Evolutionary conservation across 1,140 invertebrate species (phyloP).

Genomic region (Chlorops oryzae): DNA sequence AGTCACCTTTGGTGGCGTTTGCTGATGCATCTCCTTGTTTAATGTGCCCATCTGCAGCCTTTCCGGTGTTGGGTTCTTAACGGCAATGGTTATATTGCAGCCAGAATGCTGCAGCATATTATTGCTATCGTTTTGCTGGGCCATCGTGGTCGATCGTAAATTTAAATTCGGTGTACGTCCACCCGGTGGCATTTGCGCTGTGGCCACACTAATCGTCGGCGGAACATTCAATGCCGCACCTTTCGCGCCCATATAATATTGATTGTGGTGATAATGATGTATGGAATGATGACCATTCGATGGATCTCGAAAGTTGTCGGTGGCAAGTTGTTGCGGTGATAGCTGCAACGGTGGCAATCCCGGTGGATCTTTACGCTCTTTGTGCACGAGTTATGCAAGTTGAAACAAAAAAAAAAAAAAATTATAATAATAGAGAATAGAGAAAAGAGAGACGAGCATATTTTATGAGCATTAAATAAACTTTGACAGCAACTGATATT

Average conservation of each 20-base stretch:
- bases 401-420: background rate
- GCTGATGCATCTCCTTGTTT: conserved; percentile 4
- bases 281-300: too few relatives aligned
- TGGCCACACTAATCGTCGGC: conserved; percentile 37
- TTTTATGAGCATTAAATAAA: background rate
- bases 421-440: too few relatives aligned
- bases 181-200: conserved; percentile 38
- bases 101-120: conserved; percentile 20
- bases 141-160: conserved; percentile 21
- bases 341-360: conserved; percentile 36
- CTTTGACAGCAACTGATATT: too few relatives aligned
- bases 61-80: conserved; percentile 11
- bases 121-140: too few relatives aligned
- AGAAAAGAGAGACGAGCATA: too few relatives aligned
- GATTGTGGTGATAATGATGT: too few relatives aligned
- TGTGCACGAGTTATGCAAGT: too few relatives aligned
- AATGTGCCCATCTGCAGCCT: conserved; percentile 6
- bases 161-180: conserved; percentile 38
- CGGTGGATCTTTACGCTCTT: conserved; percentile 44
- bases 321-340: conserved; percentile 34
- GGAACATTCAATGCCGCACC: conserved; percentile 30
- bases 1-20: conserved; percentile 37
- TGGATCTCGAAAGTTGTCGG: conserved; percentile 34
- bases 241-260: too few relatives aligned
- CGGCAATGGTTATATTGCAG: conserved; percentile 39